Percentiles rank a stretch among this genome's conserved stretches.
These are phyloP conservation scores for Hipparchia semele DNA, from an alignment of 2,888 invertebrate species.

Conservation along the genomic window DNA sequence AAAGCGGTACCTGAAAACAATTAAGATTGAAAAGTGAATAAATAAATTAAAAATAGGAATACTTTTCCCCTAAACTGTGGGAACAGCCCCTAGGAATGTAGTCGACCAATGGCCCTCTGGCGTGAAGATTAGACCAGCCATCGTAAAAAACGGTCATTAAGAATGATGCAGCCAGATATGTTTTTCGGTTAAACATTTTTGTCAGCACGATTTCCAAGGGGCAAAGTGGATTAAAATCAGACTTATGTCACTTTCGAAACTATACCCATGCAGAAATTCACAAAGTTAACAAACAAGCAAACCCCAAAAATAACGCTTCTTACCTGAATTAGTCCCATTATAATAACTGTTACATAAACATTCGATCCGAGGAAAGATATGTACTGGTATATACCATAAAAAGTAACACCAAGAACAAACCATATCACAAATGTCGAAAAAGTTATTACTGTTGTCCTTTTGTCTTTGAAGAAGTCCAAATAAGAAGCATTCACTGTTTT, in stretches of 20 bases:
- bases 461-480: conserved; percentile 55
- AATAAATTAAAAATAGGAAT: too few relatives aligned
- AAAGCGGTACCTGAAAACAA: conserved; percentile 53
- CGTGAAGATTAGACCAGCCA: conserved; percentile 50
- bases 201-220: too few relatives aligned
- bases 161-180: conserved; percentile 43
- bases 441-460: conserved; percentile 48
- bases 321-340: conserved; percentile 58
- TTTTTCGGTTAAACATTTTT: conserved; percentile 46
- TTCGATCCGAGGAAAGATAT: conserved; percentile 52
- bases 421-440: conserved; percentile 49
- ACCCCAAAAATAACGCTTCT: conserved; percentile 9
- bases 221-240: too few relatives aligned
- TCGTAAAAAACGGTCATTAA: conserved; percentile 44
- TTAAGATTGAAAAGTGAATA: background rate
- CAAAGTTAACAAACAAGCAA: too few relatives aligned
- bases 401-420: conserved; percentile 53
- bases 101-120: conserved; percentile 49
- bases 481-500: conserved; percentile 46
- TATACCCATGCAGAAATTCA: too few relatives aligned
- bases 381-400: conserved; percentile 60
- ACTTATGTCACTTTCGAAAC: too few relatives aligned
- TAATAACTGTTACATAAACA: conserved; percentile 51
- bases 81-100: conserved; percentile 42
- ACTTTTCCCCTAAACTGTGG: too few relatives aligned